phyloP scores from a whole-genome alignment of 1,140 invertebrate genomes.

The Halesus radiatus region DNA sequence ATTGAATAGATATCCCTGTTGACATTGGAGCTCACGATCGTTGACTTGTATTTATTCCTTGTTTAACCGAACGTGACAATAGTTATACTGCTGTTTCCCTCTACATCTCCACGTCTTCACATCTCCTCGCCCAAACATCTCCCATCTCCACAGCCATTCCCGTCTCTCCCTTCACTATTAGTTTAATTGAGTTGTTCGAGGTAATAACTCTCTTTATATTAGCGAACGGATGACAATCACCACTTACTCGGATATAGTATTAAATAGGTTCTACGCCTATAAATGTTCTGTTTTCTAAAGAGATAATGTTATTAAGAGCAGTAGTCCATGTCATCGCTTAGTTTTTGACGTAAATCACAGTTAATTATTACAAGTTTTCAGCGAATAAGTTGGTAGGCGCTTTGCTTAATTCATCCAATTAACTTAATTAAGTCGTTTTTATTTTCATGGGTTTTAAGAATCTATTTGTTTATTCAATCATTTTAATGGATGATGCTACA shows the following conservation, averaged over 20 bases:
- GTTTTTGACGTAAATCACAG: slow-evolving; percentile 32
- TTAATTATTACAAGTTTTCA: slow-evolving; percentile 22
- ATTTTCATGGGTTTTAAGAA: slow-evolving; percentile 50
- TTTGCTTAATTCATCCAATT: not conserved
- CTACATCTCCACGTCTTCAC: not conserved
- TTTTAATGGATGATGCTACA: no score
- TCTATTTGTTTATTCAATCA: no score
- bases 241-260: slow-evolving; percentile 15
- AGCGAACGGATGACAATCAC: slow-evolving; percentile 28
- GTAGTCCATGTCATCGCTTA: slow-evolving; percentile 27
- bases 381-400: not conserved
- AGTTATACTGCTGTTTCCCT: slow-evolving; percentile 28
- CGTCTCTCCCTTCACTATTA: slow-evolving; percentile 49
- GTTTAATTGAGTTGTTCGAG: slow-evolving; percentile 56
- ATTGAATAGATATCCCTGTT: slow-evolving; percentile 41
- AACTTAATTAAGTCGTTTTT: not conserved
- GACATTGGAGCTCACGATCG: slow-evolving; percentile 51
- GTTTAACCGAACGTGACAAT: slow-evolving; percentile 56
- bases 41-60: slow-evolving; percentile 55
- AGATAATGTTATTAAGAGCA: slow-evolving; percentile 26
- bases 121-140: no score
- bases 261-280: slow-evolving; percentile 8
- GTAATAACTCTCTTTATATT: slow-evolving; percentile 37
- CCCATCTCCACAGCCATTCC: slow-evolving; percentile 5
- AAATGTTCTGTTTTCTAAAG: not conserved